Evolutionary conservation across 2,797 vertebrate species (phyloP).

Genomic region (Dendrocincla fuliginosa): DNA sequence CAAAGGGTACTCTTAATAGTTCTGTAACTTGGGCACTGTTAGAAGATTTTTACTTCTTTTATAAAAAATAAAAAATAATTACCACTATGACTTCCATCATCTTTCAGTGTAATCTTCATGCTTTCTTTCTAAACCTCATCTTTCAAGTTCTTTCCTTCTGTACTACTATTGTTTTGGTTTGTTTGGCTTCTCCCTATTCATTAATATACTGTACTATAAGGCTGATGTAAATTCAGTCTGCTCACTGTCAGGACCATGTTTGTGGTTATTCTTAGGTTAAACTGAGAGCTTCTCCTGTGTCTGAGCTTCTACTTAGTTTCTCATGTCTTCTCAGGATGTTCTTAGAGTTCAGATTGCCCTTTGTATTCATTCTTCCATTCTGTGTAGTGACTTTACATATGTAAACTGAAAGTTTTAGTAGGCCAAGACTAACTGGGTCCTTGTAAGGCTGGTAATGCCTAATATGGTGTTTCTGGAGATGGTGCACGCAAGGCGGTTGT

Average conservation of each 20-base stretch:
- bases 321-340: not conserved
- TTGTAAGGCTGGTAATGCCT: not conserved
- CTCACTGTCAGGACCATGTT: not conserved
- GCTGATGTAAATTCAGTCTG: not conserved
- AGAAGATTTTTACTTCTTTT: not conserved
- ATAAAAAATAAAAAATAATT: not conserved
- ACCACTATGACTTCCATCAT: not conserved
- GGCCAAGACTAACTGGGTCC: not conserved
- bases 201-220: not conserved
- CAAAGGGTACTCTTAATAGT: not conserved
- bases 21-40: not conserved
- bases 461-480: not conserved
- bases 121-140: not conserved
- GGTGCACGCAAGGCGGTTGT: accelerated
- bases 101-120: not conserved
- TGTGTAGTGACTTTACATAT: not conserved
- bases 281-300: not conserved
- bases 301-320: not conserved
- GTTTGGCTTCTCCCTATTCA: not conserved
- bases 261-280: not conserved
- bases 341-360: not conserved
- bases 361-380: not conserved
- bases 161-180: not conserved
- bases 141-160: not conserved
- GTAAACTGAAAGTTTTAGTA: not conserved